Evolutionary conservation across 2,113 vertebrate species (phyloP).

Genomic region (Malaclemys terrapin): DNA sequence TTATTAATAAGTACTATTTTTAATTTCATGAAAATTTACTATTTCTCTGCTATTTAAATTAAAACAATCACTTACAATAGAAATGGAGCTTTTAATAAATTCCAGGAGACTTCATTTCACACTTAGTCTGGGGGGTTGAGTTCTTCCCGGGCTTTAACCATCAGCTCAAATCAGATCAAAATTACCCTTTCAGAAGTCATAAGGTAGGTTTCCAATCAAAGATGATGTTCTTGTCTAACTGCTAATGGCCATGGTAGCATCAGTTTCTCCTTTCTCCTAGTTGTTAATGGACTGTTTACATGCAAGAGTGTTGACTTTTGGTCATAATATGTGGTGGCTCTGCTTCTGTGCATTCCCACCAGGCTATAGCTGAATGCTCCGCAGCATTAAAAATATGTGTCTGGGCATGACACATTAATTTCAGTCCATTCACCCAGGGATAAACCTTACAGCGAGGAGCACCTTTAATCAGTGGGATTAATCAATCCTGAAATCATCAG

Average conservation of each 20-base stretch:
- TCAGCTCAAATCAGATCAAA: not conserved
- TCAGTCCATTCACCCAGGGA: not conserved
- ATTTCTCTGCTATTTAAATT: slow-evolving; percentile 71
- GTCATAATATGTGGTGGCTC: not conserved
- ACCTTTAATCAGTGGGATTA: slow-evolving; percentile 1
- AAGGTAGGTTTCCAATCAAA: not conserved
- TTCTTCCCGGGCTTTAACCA: not conserved
- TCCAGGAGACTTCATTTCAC: slow-evolving; percentile 6
- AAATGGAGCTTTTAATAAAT: not conserved
- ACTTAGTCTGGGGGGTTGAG: not conserved
- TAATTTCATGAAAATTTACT: slow-evolving; percentile 77
- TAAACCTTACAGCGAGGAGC: not conserved
- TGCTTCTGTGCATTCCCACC: not conserved
- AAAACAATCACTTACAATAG: slow-evolving; percentile 69
- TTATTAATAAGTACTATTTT: slow-evolving; percentile 79
- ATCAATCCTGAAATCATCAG: not conserved
- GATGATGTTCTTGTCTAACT: not conserved
- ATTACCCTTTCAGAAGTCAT: not conserved
- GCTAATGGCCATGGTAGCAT: not conserved
- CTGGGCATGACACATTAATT: not conserved
- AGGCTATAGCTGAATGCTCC: not conserved
- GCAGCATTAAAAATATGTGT: not conserved
- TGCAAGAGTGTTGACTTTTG: not conserved
- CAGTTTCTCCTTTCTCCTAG: not conserved
- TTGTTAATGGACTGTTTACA: slow-evolving; percentile 5